Conservation (phyloP, 2,113 vertebrate species). For the Hypomesus transpacificus region DNA sequence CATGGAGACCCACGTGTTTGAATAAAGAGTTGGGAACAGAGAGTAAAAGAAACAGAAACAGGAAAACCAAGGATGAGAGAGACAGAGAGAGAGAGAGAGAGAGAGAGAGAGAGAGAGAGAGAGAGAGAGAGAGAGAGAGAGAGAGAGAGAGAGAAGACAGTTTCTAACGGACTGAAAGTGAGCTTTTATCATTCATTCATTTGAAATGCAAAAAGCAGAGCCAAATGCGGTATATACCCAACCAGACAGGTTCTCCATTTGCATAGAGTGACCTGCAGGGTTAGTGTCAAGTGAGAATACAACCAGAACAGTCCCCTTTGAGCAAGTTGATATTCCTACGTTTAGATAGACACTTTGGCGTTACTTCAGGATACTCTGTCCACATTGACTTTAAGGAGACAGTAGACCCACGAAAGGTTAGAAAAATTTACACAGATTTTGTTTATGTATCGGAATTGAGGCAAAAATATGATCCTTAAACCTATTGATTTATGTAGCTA, state of each 20-base stretch:
- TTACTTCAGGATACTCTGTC: background rate
- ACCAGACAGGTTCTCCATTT: slow-evolving; percentile 58
- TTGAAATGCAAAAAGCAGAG: slow-evolving; percentile 66
- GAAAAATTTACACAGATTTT: too few species aligned
- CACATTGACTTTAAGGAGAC: background rate
- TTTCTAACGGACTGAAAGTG: slow-evolving; percentile 56
- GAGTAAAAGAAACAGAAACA: background rate
- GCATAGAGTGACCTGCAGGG: slow-evolving; percentile 62
- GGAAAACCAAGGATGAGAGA: background rate
- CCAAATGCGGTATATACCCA: slow-evolving; percentile 49
- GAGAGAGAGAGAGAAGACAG: slow-evolving; percentile 39
- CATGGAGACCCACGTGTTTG: background rate
- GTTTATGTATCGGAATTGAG: too few species aligned
- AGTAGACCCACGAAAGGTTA: too few species aligned
- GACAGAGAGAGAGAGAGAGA: background rate
- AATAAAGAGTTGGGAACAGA: background rate
- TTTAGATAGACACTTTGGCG: slow-evolving; percentile 46
- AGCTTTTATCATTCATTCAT: slow-evolving; percentile 69
- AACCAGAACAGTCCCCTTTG: slow-evolving; percentile 48
- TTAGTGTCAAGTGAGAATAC: slow-evolving; percentile 47
- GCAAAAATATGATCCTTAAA: too few species aligned
- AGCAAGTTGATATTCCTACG: slow-evolving; percentile 56
- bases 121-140: background rate
- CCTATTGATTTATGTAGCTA: too few species aligned
- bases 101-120: slow-evolving; percentile 3